phyloP scores from a whole-genome alignment of 2,113 vertebrate genomes.

The Marmota monax region DNA sequence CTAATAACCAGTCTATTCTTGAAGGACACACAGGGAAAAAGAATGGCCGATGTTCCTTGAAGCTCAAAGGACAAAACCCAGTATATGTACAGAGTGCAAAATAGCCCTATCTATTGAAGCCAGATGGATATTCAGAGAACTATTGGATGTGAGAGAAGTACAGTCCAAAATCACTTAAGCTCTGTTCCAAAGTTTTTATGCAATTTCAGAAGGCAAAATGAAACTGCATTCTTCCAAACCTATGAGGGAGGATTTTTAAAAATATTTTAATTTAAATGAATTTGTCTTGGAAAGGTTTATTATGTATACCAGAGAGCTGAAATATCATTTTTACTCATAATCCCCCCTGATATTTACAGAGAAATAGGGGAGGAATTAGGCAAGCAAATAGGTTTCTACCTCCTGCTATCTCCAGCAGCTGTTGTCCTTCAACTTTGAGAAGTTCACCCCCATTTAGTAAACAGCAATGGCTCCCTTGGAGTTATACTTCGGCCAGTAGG shows the following conservation, averaged over 20 bases:
- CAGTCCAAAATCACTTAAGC: neutral
- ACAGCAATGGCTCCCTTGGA: neutral
- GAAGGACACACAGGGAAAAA: neutral
- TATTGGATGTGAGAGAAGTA: accelerated
- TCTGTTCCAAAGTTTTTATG: neutral
- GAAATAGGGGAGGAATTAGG: neutral
- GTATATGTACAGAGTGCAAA: neutral
- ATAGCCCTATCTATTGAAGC: neutral
- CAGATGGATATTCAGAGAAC: neutral
- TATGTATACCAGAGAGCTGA: slow-evolving; percentile 14
- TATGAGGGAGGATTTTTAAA: neutral
- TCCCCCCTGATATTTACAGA: slow-evolving; percentile 22
- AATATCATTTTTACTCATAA: slow-evolving; percentile 20
- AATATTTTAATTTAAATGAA: slow-evolving; percentile 45
- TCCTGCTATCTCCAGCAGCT: neutral
- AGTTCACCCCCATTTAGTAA: slow-evolving; percentile 1
- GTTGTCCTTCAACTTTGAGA: slow-evolving; percentile 9
- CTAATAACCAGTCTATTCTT: neutral
- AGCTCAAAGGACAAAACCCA: neutral
- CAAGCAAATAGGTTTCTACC: neutral
- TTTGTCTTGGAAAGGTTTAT: slow-evolving; percentile 27
- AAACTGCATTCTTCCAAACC: slow-evolving; percentile 23
- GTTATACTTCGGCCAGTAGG: neutral
- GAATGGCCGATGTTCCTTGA: neutral
- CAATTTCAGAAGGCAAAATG: neutral